A percentile compares a stretch with the other conserved stretches of the same genome.
Evolutionary conservation across 2,113 vertebrate genomes (phyloP).

Genomic region (Nanorana parkeri): DNA sequence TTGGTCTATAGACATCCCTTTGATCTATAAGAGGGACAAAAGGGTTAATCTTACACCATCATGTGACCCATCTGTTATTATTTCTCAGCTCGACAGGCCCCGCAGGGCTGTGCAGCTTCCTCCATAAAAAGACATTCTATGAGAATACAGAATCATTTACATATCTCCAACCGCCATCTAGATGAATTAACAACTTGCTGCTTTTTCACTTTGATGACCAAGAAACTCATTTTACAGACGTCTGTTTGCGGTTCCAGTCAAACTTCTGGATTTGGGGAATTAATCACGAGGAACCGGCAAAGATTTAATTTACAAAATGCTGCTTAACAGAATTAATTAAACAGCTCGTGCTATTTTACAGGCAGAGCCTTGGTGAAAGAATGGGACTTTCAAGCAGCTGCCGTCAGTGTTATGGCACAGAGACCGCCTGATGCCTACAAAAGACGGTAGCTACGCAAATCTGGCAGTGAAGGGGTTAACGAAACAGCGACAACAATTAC

Average conservation of each 20-base stretch:
- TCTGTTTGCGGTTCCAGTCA: conserved; percentile 9
- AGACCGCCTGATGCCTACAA: too few species aligned
- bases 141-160: conserved; percentile 4
- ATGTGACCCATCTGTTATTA: conserved; percentile 16
- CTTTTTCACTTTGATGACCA: conserved; percentile 41
- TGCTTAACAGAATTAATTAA: not conserved
- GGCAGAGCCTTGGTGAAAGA: too few species aligned
- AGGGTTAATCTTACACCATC: conserved; percentile 11
- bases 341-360: not conserved
- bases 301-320: conserved; percentile 15
- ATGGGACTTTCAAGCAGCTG: too few species aligned
- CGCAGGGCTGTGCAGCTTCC: not conserved
- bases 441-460: too few species aligned
- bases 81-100: not conserved
- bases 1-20: conserved; percentile 91
- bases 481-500: too few species aligned
- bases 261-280: conserved; percentile 3
- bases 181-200: conserved; percentile 18
- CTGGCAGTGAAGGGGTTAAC: too few species aligned
- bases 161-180: conserved; percentile 37
- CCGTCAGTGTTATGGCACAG: too few species aligned
- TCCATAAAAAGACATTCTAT: not conserved
- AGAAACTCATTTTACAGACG: conserved; percentile 16
- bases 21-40: conserved; percentile 76
- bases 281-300: conserved; percentile 22